These are phyloP conservation scores for Periophthalmus magnuspinnatus DNA, from an alignment of 2,797 vertebrate species.

Conservation along the genomic window DNA sequence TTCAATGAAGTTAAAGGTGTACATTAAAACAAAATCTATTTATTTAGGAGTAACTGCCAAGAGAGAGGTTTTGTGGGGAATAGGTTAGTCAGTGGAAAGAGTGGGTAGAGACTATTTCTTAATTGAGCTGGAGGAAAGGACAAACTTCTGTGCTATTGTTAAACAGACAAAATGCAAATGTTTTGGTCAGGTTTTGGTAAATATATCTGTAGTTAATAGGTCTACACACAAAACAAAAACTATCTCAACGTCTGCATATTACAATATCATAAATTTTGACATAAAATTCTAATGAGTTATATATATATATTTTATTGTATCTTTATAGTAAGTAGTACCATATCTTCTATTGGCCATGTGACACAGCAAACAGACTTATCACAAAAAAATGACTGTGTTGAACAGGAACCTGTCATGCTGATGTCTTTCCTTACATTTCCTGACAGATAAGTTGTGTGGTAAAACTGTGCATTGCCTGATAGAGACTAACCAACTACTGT, in stretches of 20 bases:
- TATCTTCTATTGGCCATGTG: not conserved
- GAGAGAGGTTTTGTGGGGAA: not conserved
- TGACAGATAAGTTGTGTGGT: constrained; percentile 63
- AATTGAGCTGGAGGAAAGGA: not conserved
- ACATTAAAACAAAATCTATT: no score
- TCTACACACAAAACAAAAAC: not conserved
- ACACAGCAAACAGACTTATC: constrained; percentile 28
- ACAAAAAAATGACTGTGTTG: constrained; percentile 12
- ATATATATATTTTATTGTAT: not conserved
- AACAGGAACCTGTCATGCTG: constrained; percentile 61
- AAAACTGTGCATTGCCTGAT: not conserved
- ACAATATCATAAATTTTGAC: no score
- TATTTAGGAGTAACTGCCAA: not conserved
- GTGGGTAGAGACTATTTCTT: not conserved
- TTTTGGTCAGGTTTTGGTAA: not conserved
- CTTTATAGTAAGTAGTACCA: not conserved
- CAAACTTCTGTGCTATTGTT: not conserved
- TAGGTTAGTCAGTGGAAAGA: not conserved
- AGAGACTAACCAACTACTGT: not conserved
- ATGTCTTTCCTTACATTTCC: constrained; percentile 63
- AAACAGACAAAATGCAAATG: not conserved
- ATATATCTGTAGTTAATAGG: not conserved
- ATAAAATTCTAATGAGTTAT: no score
- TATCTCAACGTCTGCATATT: not conserved
- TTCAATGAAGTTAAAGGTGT: not conserved